Base-by-base conservation (phyloP, 2,888 invertebrate genomes). In the Amphimallon solstitiale region DNA sequence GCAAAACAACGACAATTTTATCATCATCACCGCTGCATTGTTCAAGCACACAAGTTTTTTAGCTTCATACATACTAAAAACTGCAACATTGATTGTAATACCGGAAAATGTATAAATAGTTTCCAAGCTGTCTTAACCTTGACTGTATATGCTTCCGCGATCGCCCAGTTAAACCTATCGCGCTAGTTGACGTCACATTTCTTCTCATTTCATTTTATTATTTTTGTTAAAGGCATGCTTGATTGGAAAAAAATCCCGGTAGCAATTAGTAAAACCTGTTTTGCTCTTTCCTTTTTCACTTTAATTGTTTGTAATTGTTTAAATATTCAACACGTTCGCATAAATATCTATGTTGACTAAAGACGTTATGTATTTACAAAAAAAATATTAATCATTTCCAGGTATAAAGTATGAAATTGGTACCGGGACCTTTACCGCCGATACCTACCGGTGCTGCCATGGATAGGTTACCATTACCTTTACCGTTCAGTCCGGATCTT, bases 401-500 rank as follows among this genome's bases (percentile, higher is more conserved):
- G 72, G 68, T 54, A 69, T 68, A 73, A 23, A 80, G 75, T 79
- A 86, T 86, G 86, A 86, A 86, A 83, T 80, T 86, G 72, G 80
- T 86, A 78, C 85, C 86, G 72, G 82, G 80, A 56, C 81, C 80
- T 45, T 71, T 83, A 48, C 83, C 83, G 34, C 81, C 82, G 15
- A 81, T 82, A 63, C 81, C 82, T 12, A 79, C 81, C 48, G 77
- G 77, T 60, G 76, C 75, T 74, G 88, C 88, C 73, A 90, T 92
- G 88, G 90, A 92, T 83, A 89, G 92, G 77, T 84, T 92, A 74
- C 91, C 93, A 81, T 83, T 89, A 76, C 89, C 90, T 68, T 85
- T 94, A 75, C 91, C 92, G 72, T 92, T 94, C 82, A 92, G 90
- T 85, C 89, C 91, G 21, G 95, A 95, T 80, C 84, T 95, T 65